Conservation (phyloP, 1,140 invertebrate species). For the Cepaea nemoralis region DNA sequence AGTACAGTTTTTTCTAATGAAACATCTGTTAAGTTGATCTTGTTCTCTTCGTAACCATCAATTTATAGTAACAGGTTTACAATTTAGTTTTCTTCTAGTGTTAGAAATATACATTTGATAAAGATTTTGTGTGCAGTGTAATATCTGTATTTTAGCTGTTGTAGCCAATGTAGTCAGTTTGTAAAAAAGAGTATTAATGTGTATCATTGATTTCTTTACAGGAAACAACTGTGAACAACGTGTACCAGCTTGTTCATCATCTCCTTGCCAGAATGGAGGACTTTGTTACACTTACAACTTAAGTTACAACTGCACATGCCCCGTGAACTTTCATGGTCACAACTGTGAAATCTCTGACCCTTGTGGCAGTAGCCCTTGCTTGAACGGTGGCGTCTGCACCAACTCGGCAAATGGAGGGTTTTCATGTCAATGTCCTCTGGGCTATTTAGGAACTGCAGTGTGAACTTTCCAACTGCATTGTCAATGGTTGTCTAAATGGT, state of each 20-base stretch:
- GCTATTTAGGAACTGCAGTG: slow-evolving; percentile 52
- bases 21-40: too few relatives aligned
- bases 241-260: slow-evolving; percentile 48
- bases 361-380: slow-evolving; percentile 54
- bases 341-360: slow-evolving; percentile 51
- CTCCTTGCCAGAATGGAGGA: slow-evolving; percentile 59
- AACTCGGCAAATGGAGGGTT: slow-evolving; percentile 66
- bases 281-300: slow-evolving; percentile 67
- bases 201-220: slow-evolving; percentile 11
- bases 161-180: too few relatives aligned
- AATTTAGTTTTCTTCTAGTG: too few relatives aligned
- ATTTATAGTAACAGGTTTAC: too few relatives aligned
- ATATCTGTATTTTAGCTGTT: too few relatives aligned
- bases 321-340: slow-evolving; percentile 46
- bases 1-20: too few relatives aligned
- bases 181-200: too few relatives aligned
- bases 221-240: slow-evolving; percentile 52
- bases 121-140: too few relatives aligned
- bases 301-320: slow-evolving; percentile 50
- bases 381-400: slow-evolving; percentile 56
- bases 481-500: slow-evolving; percentile 58
- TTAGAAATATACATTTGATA: too few relatives aligned
- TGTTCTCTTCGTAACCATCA: too few relatives aligned
- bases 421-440: slow-evolving; percentile 51
- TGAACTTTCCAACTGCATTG: slow-evolving; percentile 60